Base-by-base conservation (phyloP, 2,797 vertebrate species). In the Enteromius unitaeniatus region DNA sequence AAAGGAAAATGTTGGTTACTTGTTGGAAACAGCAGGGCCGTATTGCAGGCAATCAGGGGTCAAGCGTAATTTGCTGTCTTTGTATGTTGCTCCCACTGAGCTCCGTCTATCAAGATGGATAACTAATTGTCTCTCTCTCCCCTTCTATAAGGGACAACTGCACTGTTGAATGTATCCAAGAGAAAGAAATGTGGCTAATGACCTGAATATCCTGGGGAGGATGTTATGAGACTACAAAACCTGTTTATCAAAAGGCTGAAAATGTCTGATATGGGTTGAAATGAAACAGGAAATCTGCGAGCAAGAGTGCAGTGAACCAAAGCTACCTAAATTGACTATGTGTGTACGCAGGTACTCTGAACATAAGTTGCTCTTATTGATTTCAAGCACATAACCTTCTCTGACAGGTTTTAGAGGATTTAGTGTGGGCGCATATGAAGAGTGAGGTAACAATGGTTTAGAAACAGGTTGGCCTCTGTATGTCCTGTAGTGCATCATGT, bases 151-250 rank as follows among this genome's bases (percentile, higher is more conserved):
- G 67, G 76, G 82, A 68, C 87, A 88, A 84, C 86, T 85, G 77
- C 73, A 72, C 65, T 74, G 42, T 79, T 86, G 77, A 87, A 86
- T 86, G 80, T 77, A 86, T 86, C 86, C 82, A 87, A 81, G 86
- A 73, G 58, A 83, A 69, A 78, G 83, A 82, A 87, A 86, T 83
- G 83, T 75, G 80, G 80, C 83, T 87, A 89, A 87, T 87, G 83
- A 79, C 77, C 76, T 86, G 88, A 85, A 87, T 81, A 83, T 64
- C 64, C 79, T 82, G 58, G 84, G 58, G 47, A 60, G 80, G 78
- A 81, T 21, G 77, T 86, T 87, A 87, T 76, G 82, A 87, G 86
- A 80, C 83, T 62, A 47, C 64, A 53, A 53, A 69, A 85, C 80
- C 82, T 47, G 72, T 87, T 86, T 60, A 89, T 89, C 82, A 86